These are phyloP conservation scores for Rhinopithecus roxellana DNA, from an alignment of 2,113 vertebrate genomes.

Conservation along the genomic window DNA sequence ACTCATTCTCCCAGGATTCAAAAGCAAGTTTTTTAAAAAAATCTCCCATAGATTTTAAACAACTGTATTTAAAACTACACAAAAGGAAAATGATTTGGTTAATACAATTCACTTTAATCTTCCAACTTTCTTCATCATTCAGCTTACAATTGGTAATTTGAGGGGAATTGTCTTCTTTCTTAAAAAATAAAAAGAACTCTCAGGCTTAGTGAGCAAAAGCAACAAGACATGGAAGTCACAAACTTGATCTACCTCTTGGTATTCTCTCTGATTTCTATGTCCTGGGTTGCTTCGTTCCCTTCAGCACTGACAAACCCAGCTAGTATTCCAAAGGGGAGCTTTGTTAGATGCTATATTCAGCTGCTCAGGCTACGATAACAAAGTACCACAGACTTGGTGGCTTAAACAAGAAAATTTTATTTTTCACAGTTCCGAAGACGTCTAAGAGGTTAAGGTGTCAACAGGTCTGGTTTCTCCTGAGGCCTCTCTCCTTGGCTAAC, in stretches of 20 bases:
- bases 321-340: background rate
- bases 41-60: background rate
- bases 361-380: background rate
- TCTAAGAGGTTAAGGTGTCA: background rate
- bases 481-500: background rate
- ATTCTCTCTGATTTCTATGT: background rate
- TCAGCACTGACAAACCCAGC: background rate
- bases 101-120: background rate
- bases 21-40: background rate
- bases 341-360: background rate
- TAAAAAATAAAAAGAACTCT: background rate
- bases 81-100: background rate
- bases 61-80: background rate
- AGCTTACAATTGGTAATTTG: background rate
- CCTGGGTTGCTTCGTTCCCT: background rate
- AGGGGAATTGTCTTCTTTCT: background rate
- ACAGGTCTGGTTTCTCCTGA: background rate
- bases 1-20: background rate
- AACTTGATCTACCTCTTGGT: background rate
- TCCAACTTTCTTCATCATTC: background rate
- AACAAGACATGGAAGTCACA: background rate
- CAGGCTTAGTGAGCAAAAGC: background rate
- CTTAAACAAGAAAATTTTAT: background rate
- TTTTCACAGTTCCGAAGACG: background rate
- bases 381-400: background rate